Evolutionary conservation across 2,888 invertebrate species (phyloP).

Genomic region (Acrobasis consociella): DNA sequence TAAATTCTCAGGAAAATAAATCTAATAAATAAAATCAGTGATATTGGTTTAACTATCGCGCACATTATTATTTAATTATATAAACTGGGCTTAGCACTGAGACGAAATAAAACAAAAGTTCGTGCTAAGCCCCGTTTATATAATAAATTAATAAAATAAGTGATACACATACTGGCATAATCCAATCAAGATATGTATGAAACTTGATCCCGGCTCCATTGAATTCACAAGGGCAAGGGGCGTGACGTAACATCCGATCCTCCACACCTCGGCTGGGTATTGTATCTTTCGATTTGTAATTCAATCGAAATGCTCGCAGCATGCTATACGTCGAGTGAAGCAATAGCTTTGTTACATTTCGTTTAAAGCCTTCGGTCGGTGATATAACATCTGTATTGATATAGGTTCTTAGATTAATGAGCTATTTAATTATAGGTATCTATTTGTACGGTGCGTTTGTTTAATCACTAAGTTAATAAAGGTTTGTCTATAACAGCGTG

Average conservation of each 20-base stretch:
- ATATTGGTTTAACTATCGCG: too few species aligned
- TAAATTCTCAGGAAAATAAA: background rate
- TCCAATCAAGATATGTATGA: constrained; percentile 3
- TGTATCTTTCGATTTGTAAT: constrained; percentile 66
- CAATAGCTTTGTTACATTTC: constrained; percentile 52
- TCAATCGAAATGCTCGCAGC: constrained; percentile 64
- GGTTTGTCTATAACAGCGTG: background rate
- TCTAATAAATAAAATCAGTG: background rate
- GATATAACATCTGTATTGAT: constrained; percentile 28
- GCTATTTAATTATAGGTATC: constrained; percentile 4
- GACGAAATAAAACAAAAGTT: too few species aligned
- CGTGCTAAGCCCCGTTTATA: too few species aligned
- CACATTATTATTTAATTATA: too few species aligned
- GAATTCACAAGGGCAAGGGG: constrained; percentile 42
- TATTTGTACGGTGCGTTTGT: background rate
- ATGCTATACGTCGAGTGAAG: constrained; percentile 64
- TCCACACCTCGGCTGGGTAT: constrained; percentile 46
- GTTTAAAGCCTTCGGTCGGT: constrained; percentile 37
- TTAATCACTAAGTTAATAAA: background rate
- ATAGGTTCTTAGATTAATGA: constrained; percentile 9
- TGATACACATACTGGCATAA: background rate
- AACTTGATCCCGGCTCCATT: constrained; percentile 22
- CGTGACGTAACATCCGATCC: constrained; percentile 54
- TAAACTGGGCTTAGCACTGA: too few species aligned
- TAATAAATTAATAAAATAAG: background rate